Conservation (phyloP, 2,797 vertebrate genomes). For the Fringilla coelebs region DNA sequence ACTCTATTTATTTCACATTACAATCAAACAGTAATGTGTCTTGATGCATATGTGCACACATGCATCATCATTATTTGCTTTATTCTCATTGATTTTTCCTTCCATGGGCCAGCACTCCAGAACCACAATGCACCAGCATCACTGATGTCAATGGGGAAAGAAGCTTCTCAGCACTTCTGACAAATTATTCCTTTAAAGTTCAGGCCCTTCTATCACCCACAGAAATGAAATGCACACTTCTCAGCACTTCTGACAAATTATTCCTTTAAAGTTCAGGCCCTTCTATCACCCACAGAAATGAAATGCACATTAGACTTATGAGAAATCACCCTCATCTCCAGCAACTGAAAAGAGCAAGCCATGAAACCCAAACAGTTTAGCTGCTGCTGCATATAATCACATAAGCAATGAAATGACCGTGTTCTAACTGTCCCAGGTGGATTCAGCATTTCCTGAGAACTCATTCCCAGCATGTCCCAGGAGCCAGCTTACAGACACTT, state of each 20-base stretch:
- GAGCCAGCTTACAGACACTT: slow-evolving; percentile 28
- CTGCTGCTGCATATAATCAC: slow-evolving; percentile 10
- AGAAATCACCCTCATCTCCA: background rate
- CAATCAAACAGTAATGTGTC: slow-evolving; percentile 35
- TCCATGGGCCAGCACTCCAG: background rate
- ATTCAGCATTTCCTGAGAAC: slow-evolving; percentile 34
- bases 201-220: slow-evolving; percentile 7
- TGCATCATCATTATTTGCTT: slow-evolving; percentile 42
- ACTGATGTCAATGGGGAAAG: background rate
- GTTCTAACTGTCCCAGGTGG: background rate
- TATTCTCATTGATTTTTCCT: slow-evolving; percentile 26
- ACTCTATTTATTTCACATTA: slow-evolving; percentile 50
- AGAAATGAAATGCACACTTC: slow-evolving; percentile 25
- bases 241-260: slow-evolving; percentile 9
- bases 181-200: background rate
- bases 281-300: slow-evolving; percentile 1
- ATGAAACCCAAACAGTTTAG: background rate
- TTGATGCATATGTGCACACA: background rate
- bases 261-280: background rate
- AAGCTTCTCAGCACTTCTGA: slow-evolving; percentile 3
- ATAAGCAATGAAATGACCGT: background rate
- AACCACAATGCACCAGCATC: background rate
- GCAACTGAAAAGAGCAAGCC: background rate
- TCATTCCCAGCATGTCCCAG: slow-evolving; percentile 31
- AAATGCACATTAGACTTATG: background rate